Evolutionary conservation across 1,140 invertebrate species (phyloP).

Genomic region (Pantala flavescens): DNA sequence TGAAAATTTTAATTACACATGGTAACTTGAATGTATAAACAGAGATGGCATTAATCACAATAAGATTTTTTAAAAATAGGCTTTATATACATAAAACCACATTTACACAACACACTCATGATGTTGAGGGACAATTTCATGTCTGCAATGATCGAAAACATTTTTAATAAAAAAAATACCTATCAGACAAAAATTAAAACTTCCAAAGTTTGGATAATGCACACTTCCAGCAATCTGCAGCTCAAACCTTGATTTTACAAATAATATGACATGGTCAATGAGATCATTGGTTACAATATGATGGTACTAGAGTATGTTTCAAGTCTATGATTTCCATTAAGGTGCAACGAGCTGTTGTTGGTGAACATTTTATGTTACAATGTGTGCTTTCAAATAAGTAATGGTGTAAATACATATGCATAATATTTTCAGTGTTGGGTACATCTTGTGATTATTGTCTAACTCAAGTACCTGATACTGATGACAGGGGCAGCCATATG

Average conservation of each 20-base stretch:
- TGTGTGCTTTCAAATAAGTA: not conserved
- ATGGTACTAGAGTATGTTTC: not conserved
- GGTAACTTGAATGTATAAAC: conserved; percentile 10
- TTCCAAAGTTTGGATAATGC: not conserved
- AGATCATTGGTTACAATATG: not conserved
- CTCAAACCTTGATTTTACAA: not conserved
- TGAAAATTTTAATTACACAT: not conserved
- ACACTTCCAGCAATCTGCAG: not conserved
- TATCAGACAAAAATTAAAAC: not conserved
- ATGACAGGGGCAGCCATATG: not conserved
- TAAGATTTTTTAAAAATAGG: conserved; percentile 1
- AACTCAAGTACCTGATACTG: not conserved
- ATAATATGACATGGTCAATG: conserved; percentile 6
- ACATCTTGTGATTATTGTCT: not conserved
- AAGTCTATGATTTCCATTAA: not conserved
- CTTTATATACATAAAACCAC: conserved; percentile 8
- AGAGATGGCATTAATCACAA: conserved; percentile 6
- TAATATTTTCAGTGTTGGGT: not conserved
- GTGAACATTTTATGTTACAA: not conserved
- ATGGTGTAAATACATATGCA: not conserved
- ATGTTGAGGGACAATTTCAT: not conserved
- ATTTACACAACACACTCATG: conserved; percentile 6
- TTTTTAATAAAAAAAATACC: not conserved
- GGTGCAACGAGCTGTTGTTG: not conserved
- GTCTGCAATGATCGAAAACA: not conserved